Percentiles rank a stretch among this genome's conserved stretches.
Conservation (phyloP, 2,113 vertebrate species). For the Pachyramphus minor region DNA sequence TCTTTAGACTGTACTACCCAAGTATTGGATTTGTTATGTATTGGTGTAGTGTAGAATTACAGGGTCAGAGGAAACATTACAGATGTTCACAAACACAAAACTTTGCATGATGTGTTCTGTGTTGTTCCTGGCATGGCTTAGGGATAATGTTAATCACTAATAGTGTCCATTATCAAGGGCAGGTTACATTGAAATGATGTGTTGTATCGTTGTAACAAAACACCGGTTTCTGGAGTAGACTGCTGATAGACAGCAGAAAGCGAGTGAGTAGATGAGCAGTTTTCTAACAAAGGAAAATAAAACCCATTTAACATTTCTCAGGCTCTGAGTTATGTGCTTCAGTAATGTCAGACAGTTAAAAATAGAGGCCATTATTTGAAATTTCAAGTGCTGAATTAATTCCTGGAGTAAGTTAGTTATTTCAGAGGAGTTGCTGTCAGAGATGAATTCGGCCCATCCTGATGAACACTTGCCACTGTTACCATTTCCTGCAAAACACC, state of each 20-base stretch:
- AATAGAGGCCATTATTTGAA: constrained; percentile 39
- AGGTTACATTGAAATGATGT: background rate
- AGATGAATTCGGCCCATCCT: constrained; percentile 9
- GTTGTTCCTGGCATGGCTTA: background rate
- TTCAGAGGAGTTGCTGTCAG: constrained; percentile 11
- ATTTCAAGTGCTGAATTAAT: background rate
- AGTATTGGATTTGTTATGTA: background rate
- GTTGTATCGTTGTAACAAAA: background rate
- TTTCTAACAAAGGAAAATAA: background rate
- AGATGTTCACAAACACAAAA: background rate
- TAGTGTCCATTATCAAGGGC: background rate
- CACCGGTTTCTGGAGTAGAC: background rate
- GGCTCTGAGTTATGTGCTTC: background rate
- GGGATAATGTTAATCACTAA: background rate
- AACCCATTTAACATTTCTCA: constrained; percentile 18
- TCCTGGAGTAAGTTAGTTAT: constrained; percentile 3
- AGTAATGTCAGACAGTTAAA: background rate
- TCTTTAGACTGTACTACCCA: background rate
- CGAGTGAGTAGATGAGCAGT: background rate
- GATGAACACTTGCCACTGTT: background rate
- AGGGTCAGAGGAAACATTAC: background rate
- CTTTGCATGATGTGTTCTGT: background rate
- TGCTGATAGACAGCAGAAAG: background rate
- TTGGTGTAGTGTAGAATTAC: background rate
- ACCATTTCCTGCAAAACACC: constrained; percentile 11